Conservation (phyloP, 2,888 invertebrate species). For the Mesochorus sp. region DNA sequence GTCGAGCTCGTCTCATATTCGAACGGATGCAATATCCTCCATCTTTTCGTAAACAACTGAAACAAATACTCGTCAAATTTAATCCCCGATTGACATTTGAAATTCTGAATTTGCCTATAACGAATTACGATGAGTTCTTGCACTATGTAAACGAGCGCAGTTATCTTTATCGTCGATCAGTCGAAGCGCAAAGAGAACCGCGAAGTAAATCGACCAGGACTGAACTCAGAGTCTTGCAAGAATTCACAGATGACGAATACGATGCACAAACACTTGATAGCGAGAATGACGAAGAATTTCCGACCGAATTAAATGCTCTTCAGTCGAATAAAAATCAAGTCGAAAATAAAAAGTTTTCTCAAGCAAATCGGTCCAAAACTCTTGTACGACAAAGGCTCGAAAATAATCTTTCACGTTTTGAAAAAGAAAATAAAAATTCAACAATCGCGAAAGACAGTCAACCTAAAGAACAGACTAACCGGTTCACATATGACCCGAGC, state of each 20-base stretch:
- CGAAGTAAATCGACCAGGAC: not conserved
- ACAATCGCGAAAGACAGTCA: not conserved
- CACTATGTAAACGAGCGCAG: constrained; percentile 52
- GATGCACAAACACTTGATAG: not conserved
- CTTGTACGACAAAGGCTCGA: constrained; percentile 41
- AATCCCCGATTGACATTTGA: constrained; percentile 50
- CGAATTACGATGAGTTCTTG: constrained; percentile 20
- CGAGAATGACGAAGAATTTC: not conserved
- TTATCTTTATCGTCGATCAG: constrained; percentile 32
- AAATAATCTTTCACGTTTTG: constrained; percentile 38
- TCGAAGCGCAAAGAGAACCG: constrained; percentile 8
- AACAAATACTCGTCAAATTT: constrained; percentile 51
- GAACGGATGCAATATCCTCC: constrained; percentile 53
- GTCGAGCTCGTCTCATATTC: constrained; percentile 48
- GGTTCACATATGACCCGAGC: not conserved
- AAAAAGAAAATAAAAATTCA: not conserved
- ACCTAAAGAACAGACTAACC: not conserved
- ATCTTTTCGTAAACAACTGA: constrained; percentile 39
- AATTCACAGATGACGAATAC: constrained; percentile 4
- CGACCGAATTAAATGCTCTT: constrained; percentile 3
- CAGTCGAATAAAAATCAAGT: not conserved
- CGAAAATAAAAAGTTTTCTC: not conserved
- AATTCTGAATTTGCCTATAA: constrained; percentile 22
- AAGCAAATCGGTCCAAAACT: constrained; percentile 31
- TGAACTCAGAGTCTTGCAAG: not conserved